A percentile compares a stretch with the other conserved stretches of the same genome.
phyloP scores from a whole-genome alignment of 2,888 invertebrate genomes.

The Ceramica pisi region DNA sequence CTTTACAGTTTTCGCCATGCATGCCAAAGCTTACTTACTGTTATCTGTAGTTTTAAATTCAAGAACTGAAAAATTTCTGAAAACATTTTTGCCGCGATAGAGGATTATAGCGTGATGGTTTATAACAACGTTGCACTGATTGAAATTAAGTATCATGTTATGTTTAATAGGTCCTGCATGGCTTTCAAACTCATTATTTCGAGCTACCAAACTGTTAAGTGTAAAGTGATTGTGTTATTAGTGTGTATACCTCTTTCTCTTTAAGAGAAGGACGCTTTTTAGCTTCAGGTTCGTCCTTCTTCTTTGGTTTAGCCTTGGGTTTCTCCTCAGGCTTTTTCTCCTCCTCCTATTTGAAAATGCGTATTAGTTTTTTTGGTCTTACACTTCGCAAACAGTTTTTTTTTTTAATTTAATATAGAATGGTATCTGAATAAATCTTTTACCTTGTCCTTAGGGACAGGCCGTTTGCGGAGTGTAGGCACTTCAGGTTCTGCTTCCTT shows the following conservation, averaged over 20 bases:
- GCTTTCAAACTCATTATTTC: conserved; percentile 62
- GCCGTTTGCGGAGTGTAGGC: conserved; percentile 84
- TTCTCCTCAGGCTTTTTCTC: conserved; percentile 87
- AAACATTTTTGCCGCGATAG: conserved; percentile 65
- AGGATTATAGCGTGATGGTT: conserved; percentile 66
- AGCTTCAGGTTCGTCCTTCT: conserved; percentile 82
- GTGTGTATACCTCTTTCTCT: conserved; percentile 85
- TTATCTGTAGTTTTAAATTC: conserved; percentile 39
- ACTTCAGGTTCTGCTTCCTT: conserved; percentile 85
- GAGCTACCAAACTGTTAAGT: conserved; percentile 68
- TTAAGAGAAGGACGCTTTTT: conserved; percentile 87
- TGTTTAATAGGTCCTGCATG: conserved; percentile 53
- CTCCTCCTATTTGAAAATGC: conserved; percentile 80
- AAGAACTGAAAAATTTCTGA: conserved; percentile 49
- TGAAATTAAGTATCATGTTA: conserved; percentile 70
- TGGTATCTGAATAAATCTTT: conserved; percentile 8
- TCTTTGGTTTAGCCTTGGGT: conserved; percentile 83
- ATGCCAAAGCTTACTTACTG: conserved; percentile 66
- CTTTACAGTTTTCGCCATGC: conserved; percentile 75
- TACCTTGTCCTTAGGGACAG: conserved; percentile 88
- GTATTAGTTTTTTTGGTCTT: conserved; percentile 36
- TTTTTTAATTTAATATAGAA: not conserved
- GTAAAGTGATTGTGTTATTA: conserved; percentile 64
- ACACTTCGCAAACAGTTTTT: conserved; percentile 18
- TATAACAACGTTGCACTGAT: conserved; percentile 49